Percentiles rank a stretch among this genome's conserved stretches.
phyloP scores from a whole-genome alignment of 2,113 vertebrate genomes.

The Pleuronectes platessa region DNA sequence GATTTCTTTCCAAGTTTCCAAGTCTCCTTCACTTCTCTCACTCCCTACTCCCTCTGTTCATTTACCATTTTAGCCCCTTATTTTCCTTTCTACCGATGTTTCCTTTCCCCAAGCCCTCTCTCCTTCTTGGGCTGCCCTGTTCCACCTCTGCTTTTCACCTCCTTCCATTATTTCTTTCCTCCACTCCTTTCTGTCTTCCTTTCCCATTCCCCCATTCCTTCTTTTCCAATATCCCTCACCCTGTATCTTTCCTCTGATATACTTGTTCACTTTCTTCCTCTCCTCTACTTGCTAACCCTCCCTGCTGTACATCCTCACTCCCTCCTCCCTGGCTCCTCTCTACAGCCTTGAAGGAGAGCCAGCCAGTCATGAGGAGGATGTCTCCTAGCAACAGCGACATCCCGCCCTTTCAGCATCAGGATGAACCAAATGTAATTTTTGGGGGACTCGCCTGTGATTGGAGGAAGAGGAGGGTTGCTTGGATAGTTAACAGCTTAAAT shows the following conservation, averaged over 20 bases:
- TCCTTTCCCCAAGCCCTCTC: background rate
- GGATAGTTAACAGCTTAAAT: background rate
- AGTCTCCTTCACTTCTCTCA: background rate
- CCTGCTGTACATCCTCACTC: background rate
- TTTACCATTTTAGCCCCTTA: background rate
- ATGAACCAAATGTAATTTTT: slow-evolving; percentile 44
- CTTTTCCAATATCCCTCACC: background rate
- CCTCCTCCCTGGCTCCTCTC: slow-evolving; percentile 16
- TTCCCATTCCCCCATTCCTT: background rate
- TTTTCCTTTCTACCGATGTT: background rate
- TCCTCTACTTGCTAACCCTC: background rate
- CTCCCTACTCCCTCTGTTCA: background rate
- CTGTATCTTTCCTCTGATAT: background rate
- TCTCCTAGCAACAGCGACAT: slow-evolving; percentile 71
- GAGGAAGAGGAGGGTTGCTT: slow-evolving; percentile 1
- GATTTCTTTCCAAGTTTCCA: background rate
- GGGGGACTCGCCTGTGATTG: background rate
- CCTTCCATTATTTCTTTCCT: too few relatives aligned
- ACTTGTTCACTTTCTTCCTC: background rate
- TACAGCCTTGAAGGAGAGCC: slow-evolving; percentile 29
- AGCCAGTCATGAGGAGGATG: slow-evolving; percentile 38
- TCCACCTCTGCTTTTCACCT: too few relatives aligned
- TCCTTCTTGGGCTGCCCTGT: background rate
- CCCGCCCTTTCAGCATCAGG: slow-evolving; percentile 38
- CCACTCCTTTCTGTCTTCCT: background rate